Base-by-base conservation (phyloP, 2,888 invertebrate species). In the Lithophane semibrunnea region DNA sequence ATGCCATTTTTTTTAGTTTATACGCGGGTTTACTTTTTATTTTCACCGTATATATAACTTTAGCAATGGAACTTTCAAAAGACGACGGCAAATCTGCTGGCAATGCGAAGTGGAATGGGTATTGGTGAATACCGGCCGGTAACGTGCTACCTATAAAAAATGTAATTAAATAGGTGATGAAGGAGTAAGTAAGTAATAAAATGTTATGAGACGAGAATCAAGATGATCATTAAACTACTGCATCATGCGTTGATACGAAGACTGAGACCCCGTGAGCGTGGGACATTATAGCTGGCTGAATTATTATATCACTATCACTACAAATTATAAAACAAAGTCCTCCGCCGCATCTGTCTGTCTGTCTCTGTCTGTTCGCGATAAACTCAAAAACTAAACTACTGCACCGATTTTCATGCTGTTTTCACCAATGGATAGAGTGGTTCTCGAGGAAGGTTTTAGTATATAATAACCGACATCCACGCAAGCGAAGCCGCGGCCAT, bases 71-170 rank as follows among this genome's bases (percentile, higher is more conserved):
- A 86, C 94, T 94, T 86, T 93, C 91, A 83, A 95, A 96, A 52
- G 92, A 91, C 18, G 96, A 94, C 0, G 96, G 96, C 73, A 96
- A 87, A 84, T 96, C 93, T 37, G 87, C 86, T 1, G 96, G 95
- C 64, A 96, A 78, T 10, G 90, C 90, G 79, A 96, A 96, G 83
- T 96, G 92, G 83, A 96, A 96, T 29, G 94, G 94, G 82, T 92
- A 93, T 44, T 90, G 92, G 73, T 94, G 91, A 44, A 93, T 80
- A 4, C 95, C 95, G 0, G 94, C 92, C 47, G 84, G 80, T 8
- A 95, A 86, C 67, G 75, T 91, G 76, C 89, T 93, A 73, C 92
- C 96, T 95, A 84, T 61, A 89, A 91, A 49, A 9, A 37, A 58
- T 37, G 10, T 21, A 37, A 42, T 4, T 49, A 29, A 13, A 4